These are phyloP conservation scores for Clavelina lepadiformis DNA, from an alignment of 23 tunicate species.

Conservation along the genomic window DNA sequence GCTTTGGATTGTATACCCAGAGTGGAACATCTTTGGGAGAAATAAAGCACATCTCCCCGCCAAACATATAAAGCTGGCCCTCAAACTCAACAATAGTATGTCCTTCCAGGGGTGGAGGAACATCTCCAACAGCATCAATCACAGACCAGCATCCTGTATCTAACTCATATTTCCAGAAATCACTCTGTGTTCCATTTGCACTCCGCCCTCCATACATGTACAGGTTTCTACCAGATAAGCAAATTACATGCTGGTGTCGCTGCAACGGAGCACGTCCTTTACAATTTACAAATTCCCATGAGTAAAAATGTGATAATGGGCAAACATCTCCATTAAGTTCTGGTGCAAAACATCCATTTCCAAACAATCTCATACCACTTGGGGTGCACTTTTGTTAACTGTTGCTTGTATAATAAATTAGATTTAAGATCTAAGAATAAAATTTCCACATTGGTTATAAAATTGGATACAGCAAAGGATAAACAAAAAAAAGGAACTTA, in stretches of 20 bases:
- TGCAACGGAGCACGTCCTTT: constrained; percentile 32
- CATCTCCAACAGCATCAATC: constrained; percentile 17
- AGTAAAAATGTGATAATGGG: constrained; percentile 10
- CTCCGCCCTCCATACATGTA: constrained; percentile 85
- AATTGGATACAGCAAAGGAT: too few species aligned
- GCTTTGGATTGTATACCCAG: constrained; percentile 41
- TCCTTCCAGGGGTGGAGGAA: constrained; percentile 77
- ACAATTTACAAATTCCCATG: constrained; percentile 43
- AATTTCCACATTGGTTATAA: too few species aligned
- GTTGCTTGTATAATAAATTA: too few species aligned
- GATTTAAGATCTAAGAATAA: too few species aligned
- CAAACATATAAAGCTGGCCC: constrained; percentile 58
- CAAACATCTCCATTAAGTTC: constrained; percentile 24
- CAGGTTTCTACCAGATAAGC: constrained; percentile 20
- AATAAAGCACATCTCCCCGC: constrained; percentile 80
- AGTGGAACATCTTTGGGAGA: constrained; percentile 69
- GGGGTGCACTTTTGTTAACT: too few species aligned
- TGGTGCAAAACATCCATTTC: constrained; percentile 30
- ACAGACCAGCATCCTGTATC: constrained; percentile 30
- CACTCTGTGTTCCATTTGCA: constrained; percentile 45
- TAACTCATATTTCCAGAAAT: constrained; percentile 64
- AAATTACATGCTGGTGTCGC: constrained; percentile 61
- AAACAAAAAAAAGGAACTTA: too few species aligned
- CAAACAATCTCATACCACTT: constrained; percentile 23
- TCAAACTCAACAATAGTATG: constrained; percentile 50